Conservation (phyloP, 2,797 vertebrate genomes). For the Hoplostethus atlanticus region DNA sequence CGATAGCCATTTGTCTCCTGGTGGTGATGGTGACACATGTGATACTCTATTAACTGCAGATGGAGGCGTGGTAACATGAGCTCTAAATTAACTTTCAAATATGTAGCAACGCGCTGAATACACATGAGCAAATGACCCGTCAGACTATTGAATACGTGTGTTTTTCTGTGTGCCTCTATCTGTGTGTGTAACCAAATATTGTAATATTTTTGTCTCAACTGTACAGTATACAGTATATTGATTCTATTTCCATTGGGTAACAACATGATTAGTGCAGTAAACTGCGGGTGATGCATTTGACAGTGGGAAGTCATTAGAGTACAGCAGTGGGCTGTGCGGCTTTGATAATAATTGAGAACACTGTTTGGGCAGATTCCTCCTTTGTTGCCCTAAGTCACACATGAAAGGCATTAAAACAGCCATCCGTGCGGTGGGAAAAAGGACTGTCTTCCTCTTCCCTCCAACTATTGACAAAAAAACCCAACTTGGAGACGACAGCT, state of each 20-base stretch:
- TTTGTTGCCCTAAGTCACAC: conserved; percentile 66
- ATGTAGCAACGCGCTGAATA: conserved; percentile 1
- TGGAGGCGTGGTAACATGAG: conserved; percentile 3
- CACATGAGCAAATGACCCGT: conserved; percentile 11
- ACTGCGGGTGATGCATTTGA: conserved; percentile 58
- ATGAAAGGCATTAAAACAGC: conserved; percentile 79
- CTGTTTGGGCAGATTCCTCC: conserved; percentile 68
- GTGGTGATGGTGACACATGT: conserved; percentile 34
- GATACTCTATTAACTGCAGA: conserved; percentile 14
- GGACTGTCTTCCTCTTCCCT: conserved; percentile 57
- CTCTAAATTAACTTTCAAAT: conserved; percentile 17
- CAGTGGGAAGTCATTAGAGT: conserved; percentile 63
- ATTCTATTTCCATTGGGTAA: conserved; percentile 11
- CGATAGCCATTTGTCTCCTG: conserved; percentile 53
- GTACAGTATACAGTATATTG: conserved; percentile 15
- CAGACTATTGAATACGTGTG: neutral
- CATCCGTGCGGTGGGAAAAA: conserved; percentile 62
- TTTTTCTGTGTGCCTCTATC: neutral
- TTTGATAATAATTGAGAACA: conserved; percentile 77
- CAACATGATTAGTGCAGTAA: conserved; percentile 32
- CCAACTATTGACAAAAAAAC: conserved; percentile 79
- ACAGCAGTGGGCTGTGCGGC: conserved; percentile 49
- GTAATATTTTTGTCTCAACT: conserved; percentile 1
- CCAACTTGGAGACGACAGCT: conserved; percentile 64
- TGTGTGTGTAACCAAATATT: conserved; percentile 5